Evolutionary conservation across 2,888 invertebrate species (phyloP).

Genomic region (Agriotes lineatus): DNA sequence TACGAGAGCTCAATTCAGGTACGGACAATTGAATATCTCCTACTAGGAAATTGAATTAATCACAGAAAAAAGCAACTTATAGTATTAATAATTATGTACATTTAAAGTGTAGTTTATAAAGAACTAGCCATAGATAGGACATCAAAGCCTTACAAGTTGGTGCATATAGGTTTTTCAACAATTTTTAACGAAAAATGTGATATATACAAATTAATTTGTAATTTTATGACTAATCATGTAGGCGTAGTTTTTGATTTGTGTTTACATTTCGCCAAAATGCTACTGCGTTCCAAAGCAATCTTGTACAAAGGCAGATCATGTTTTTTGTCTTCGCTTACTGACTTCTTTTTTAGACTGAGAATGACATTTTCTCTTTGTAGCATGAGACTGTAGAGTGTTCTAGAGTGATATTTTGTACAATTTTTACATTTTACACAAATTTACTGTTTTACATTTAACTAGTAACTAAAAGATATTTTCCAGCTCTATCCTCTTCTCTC

Average conservation of each 20-base stretch:
- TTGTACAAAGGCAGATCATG: slow-evolving; percentile 40
- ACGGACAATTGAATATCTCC: slow-evolving; percentile 60
- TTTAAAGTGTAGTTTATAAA: slow-evolving; percentile 22
- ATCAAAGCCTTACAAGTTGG: slow-evolving; percentile 18
- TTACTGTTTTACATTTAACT: slow-evolving; percentile 19
- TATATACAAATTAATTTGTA: slow-evolving; percentile 11
- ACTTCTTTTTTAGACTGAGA: slow-evolving; percentile 43
- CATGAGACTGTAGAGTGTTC: slow-evolving; percentile 42
- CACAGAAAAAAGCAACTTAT: slow-evolving; percentile 10
- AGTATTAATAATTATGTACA: slow-evolving; percentile 33
- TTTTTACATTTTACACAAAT: slow-evolving; percentile 39
- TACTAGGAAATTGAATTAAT: not conserved
- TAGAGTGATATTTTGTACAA: slow-evolving; percentile 41
- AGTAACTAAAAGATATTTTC: slow-evolving; percentile 10
- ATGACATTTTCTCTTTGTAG: slow-evolving; percentile 43
- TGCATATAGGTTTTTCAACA: not conserved
- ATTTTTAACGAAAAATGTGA: slow-evolving; percentile 8
- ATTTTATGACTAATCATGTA: not conserved
- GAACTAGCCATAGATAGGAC: slow-evolving; percentile 18
- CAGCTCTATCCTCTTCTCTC: slow-evolving; percentile 17
- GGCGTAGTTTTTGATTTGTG: not conserved
- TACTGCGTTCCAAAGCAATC: not conserved
- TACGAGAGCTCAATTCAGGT: slow-evolving; percentile 95
- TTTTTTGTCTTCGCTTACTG: slow-evolving; percentile 38
- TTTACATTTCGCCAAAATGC: not conserved